phyloP scores from a whole-genome alignment of 2,797 vertebrate species.

The Lithobates pipiens region DNA sequence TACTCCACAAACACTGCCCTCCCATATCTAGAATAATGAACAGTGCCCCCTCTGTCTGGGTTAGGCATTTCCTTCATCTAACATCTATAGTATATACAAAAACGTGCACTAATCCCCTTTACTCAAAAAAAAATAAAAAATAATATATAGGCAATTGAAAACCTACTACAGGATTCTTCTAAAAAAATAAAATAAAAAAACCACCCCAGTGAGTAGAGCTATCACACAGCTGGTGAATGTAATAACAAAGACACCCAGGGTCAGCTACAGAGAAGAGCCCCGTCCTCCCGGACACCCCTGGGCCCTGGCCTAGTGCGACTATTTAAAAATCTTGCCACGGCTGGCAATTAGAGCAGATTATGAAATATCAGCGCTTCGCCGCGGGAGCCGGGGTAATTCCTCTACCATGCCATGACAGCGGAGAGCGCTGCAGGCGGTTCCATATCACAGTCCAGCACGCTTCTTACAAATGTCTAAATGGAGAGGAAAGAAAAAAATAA shows the following conservation, averaged over 20 bases:
- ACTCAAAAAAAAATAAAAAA: no score
- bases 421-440: neutral
- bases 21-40: no score
- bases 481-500: neutral
- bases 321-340: constrained; percentile 3
- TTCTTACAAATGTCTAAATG: constrained; percentile 11
- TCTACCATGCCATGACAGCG: neutral
- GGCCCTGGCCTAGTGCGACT: neutral
- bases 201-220: no score
- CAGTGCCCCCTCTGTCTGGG: no score
- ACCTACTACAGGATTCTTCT: no score
- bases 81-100: no score
- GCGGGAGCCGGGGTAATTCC: neutral
- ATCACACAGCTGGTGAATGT: neutral
- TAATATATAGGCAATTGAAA: no score
- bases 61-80: no score
- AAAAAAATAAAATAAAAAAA: no score
- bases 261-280: neutral
- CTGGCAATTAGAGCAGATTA: constrained; percentile 28
- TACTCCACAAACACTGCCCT: no score
- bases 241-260: neutral
- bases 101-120: no score
- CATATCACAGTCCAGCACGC: neutral
- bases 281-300: neutral
- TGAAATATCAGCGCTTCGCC: constrained; percentile 1